Percentiles rank a stretch among this genome's conserved stretches.
Conservation (phyloP, 2,113 vertebrate species). For the Uropsilus gracilis region DNA sequence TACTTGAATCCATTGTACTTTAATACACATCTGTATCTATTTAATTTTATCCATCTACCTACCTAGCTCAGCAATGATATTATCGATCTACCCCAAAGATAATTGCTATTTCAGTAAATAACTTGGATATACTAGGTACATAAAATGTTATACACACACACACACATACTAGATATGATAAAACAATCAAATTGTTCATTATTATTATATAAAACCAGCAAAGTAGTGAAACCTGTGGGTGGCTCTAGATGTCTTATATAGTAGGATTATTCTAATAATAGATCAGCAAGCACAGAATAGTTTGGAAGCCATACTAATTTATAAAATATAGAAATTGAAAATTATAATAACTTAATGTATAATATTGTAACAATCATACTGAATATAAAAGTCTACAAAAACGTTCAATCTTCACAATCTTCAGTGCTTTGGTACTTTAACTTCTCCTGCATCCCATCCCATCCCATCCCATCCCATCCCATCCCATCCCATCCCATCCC, state of each 20-base stretch:
- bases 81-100: background rate
- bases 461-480: too few species aligned
- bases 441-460: too few species aligned
- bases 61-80: background rate
- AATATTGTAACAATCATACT: background rate
- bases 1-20: background rate
- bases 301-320: background rate
- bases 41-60: background rate
- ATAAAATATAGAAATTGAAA: background rate
- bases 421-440: background rate
- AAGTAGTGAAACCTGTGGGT: background rate
- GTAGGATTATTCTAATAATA: background rate
- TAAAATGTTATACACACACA: background rate
- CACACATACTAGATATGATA: too few species aligned
- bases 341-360: background rate
- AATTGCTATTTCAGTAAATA: background rate
- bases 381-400: background rate
- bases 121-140: background rate
- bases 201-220: slow-evolving; percentile 3
- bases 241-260: background rate
- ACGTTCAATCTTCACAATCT: background rate
- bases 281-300: background rate
- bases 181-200: too few species aligned
- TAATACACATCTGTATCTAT: background rate
- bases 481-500: too few species aligned